Percentiles rank a stretch among this genome's conserved stretches.
Evolutionary conservation across 1,140 invertebrate genomes (phyloP).

Genomic region (Brachionus koreanus): DNA sequence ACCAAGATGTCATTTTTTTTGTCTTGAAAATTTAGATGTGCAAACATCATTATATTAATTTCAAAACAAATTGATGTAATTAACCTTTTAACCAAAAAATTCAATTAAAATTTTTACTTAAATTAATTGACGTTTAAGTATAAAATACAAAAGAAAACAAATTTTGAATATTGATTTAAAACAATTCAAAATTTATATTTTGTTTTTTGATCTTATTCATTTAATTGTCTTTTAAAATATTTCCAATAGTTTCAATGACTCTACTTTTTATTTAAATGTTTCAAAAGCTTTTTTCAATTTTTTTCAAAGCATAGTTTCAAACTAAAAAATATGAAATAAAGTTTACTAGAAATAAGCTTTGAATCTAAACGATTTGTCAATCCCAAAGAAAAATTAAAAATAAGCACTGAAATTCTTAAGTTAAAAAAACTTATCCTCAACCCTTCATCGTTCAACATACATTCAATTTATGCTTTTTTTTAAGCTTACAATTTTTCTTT

Average conservation of each 20-base stretch:
- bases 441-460: neutral
- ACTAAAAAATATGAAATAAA: neutral
- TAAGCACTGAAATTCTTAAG: neutral
- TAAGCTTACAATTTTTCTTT: neutral
- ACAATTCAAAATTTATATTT: too few species aligned
- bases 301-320: neutral
- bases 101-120: too few species aligned
- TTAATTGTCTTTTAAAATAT: too few species aligned
- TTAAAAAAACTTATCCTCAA: neutral
- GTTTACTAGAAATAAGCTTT: neutral
- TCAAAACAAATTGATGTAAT: too few species aligned
- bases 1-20: neutral
- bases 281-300: neutral
- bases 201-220: too few species aligned
- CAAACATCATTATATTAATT: too few species aligned
- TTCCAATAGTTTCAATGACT: too few species aligned
- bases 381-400: neutral
- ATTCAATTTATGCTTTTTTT: neutral
- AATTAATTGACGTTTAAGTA: too few species aligned
- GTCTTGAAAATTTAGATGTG: neutral
- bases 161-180: too few species aligned
- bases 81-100: too few species aligned
- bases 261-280: too few species aligned
- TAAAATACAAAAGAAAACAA: too few species aligned
- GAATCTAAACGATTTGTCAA: neutral